A percentile compares a stretch with the other conserved stretches of the same genome.
Evolutionary conservation across 2,888 invertebrate species (phyloP).

Genomic region (Netelia fuscicornis): DNA sequence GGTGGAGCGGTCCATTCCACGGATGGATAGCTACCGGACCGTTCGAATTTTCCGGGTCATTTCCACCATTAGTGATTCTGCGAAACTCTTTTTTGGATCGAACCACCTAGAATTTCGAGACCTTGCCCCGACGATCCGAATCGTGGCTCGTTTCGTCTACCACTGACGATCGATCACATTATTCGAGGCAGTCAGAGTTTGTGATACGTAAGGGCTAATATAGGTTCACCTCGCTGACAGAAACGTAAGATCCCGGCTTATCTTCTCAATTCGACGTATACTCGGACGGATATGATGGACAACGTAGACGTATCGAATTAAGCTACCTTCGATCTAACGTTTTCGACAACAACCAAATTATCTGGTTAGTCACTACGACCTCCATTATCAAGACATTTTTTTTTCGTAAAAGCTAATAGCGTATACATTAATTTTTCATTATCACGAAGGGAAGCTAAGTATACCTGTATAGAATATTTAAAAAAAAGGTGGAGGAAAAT

Average conservation of each 20-base stretch:
- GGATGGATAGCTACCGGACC: conserved; percentile 60
- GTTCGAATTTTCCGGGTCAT: conserved; percentile 65
- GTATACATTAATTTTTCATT: no score
- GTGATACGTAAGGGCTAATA: conserved; percentile 6
- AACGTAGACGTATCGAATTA: no score
- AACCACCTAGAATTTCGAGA: conserved; percentile 19
- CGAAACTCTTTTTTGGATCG: conserved; percentile 64
- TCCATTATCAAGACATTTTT: no score
- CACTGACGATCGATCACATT: conserved; percentile 65
- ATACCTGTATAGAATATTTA: no score
- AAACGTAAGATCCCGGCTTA: conserved; percentile 8
- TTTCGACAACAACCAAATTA: no score
- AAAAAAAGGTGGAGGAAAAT: no score
- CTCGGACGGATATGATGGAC: no score
- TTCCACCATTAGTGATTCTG: conserved; percentile 69
- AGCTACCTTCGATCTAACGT: no score
- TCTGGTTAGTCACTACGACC: no score
- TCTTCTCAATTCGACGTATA: not conserved
- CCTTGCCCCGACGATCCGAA: conserved; percentile 41
- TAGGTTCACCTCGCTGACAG: conserved; percentile 13
- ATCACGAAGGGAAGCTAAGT: no score
- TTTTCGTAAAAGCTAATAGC: no score
- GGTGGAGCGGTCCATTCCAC: conserved; percentile 30
- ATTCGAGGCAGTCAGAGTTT: conserved; percentile 27
- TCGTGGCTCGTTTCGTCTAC: conserved; percentile 47